Evolutionary conservation across 2,113 vertebrate genomes (phyloP).

Genomic region (Solenodon paradoxus): DNA sequence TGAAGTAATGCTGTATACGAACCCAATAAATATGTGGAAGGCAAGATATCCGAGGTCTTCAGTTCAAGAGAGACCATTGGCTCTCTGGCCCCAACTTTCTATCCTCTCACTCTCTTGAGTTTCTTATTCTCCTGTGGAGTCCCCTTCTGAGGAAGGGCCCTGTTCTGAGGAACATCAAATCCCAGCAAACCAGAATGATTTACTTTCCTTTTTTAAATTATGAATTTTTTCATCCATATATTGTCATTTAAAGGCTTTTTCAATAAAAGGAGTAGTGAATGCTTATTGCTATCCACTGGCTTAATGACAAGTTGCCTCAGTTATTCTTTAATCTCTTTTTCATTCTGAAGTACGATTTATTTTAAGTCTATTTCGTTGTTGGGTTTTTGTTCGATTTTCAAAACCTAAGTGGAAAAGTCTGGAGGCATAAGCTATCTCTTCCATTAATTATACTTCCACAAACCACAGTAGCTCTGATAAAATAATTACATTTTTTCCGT

Average conservation of each 20-base stretch:
- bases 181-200: background rate
- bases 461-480: slow-evolving; percentile 47
- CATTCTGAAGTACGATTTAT: slow-evolving; percentile 18
- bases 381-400: slow-evolving; percentile 42
- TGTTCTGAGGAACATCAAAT: too few species aligned
- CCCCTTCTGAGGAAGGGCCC: too few species aligned
- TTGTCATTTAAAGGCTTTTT: background rate
- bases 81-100: too few species aligned
- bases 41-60: too few species aligned
- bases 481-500: slow-evolving; percentile 52
- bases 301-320: background rate
- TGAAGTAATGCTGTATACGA: too few species aligned
- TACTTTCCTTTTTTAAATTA: background rate
- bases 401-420: slow-evolving; percentile 22
- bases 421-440: background rate
- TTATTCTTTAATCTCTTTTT: slow-evolving; percentile 29
- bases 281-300: background rate
- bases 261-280: background rate
- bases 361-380: slow-evolving; percentile 23
- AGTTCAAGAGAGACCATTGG: too few species aligned
- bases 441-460: slow-evolving; percentile 59
- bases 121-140: too few species aligned
- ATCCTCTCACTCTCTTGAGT: too few species aligned
- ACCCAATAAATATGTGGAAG: too few species aligned
- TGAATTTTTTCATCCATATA: background rate